Evolutionary conservation across 2,797 vertebrate species (phyloP).

Genomic region (Xiphophorus birchmanni): DNA sequence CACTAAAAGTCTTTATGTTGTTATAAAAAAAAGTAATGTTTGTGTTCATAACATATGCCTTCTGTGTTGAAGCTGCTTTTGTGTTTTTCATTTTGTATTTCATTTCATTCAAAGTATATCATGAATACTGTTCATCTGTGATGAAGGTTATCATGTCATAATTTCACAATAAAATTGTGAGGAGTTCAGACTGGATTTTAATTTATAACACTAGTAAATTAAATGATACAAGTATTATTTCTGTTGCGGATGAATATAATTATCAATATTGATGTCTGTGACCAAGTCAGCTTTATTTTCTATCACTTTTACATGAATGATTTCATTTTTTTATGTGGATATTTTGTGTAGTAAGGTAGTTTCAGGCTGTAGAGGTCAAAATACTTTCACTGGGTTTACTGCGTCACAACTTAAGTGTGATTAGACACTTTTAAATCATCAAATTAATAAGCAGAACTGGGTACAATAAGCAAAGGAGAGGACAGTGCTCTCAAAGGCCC

Average conservation of each 20-base stretch:
- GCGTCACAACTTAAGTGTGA: not conserved
- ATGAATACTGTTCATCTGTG: conserved; percentile 67
- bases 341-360: not conserved
- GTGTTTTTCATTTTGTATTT: conserved; percentile 53
- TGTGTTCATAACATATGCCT: conserved; percentile 54
- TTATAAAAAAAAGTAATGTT: conserved; percentile 47
- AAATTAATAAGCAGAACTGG: not conserved
- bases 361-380: not conserved
- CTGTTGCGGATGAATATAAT: not conserved
- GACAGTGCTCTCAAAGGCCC: not conserved
- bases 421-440: not conserved
- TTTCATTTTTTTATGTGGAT: not conserved
- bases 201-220: conserved; percentile 12
- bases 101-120: conserved; percentile 65
- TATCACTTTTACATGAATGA: not conserved
- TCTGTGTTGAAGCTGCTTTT: conserved; percentile 54
- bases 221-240: not conserved
- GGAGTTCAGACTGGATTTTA: conserved; percentile 30
- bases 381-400: not conserved
- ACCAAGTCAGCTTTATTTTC: not conserved
- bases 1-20: conserved; percentile 69
- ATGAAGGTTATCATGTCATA: conserved; percentile 74
- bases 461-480: not conserved
- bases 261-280: not conserved
- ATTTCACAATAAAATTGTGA: conserved; percentile 72